Conservation (phyloP, 2,113 vertebrate genomes). For the Myotis yumanensis region DNA sequence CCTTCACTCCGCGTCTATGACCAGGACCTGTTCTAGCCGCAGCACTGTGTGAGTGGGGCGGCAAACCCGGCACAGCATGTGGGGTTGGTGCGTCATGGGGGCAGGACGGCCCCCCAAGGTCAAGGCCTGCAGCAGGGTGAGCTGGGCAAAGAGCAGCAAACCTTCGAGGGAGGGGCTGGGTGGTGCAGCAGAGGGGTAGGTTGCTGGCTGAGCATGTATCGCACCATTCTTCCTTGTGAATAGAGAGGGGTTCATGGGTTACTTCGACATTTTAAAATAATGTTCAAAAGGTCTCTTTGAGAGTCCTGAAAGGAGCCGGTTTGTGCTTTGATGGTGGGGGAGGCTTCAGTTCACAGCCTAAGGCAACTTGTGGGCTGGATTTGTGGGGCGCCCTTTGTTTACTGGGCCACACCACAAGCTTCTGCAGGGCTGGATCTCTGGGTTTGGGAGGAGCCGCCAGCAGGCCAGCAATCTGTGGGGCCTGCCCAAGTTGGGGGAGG, state of each 20-base stretch:
- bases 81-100: not conserved
- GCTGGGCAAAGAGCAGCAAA: not conserved
- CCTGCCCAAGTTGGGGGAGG: not conserved
- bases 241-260: not conserved
- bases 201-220: not conserved
- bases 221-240: not conserved
- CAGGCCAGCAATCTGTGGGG: not conserved
- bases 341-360: not conserved
- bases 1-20: too few relatives aligned
- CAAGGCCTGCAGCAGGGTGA: not conserved
- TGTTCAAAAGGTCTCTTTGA: not conserved
- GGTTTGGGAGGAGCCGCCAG: not conserved
- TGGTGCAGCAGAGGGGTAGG: not conserved
- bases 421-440: not conserved
- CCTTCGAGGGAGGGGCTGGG: not conserved
- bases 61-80: not conserved
- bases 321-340: not conserved
- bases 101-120: not conserved
- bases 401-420: not conserved
- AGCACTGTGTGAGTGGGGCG: not conserved
- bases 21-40: not conserved
- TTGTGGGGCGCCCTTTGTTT: not conserved
- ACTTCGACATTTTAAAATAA: not conserved
- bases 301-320: not conserved
- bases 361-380: not conserved